A percentile compares a stretch with the other conserved stretches of the same genome.
Evolutionary conservation across 1,140 invertebrate genomes (phyloP).

Genomic region (Cotesia chilonis): DNA sequence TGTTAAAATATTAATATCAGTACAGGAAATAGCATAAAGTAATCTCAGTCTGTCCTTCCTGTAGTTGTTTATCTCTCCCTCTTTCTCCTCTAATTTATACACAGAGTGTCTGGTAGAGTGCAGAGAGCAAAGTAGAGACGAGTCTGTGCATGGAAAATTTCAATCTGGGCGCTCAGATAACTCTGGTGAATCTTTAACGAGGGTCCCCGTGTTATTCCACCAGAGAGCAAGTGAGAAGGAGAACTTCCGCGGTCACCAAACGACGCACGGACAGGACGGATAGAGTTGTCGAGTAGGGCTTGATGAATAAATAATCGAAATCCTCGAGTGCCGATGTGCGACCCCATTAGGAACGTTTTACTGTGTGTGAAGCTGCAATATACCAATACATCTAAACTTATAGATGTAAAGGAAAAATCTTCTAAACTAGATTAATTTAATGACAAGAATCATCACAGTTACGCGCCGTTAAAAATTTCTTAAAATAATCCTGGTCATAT

Average conservation of each 20-base stretch:
- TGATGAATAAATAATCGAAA: conserved; percentile 59
- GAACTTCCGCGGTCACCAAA: conserved; percentile 12
- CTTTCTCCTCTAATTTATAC: too few species aligned
- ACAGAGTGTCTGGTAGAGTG: too few species aligned
- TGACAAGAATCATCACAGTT: too few species aligned
- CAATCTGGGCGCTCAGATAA: conserved; percentile 62
- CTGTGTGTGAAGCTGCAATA: conserved; percentile 17
- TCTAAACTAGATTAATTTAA: too few species aligned
- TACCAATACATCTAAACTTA: too few species aligned
- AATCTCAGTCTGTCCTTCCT: too few species aligned
- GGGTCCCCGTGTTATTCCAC: conserved; percentile 43
- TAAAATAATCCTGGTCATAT: too few species aligned
- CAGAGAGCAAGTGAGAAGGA: not conserved
- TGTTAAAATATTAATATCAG: too few species aligned
- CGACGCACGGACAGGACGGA: conserved; percentile 4
- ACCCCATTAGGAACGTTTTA: conserved; percentile 58
- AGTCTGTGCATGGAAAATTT: conserved; percentile 61
- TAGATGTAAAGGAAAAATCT: too few species aligned
- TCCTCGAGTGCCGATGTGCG: conserved; percentile 49
- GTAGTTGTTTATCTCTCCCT: too few species aligned
- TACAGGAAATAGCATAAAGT: too few species aligned
- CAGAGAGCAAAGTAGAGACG: not conserved
- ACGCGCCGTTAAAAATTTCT: too few species aligned
- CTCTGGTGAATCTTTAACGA: conserved; percentile 62
- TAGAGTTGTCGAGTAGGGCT: conserved; percentile 8